Evolutionary conservation across 2,888 invertebrate species (phyloP).

Genomic region (Pheosia gnoma): DNA sequence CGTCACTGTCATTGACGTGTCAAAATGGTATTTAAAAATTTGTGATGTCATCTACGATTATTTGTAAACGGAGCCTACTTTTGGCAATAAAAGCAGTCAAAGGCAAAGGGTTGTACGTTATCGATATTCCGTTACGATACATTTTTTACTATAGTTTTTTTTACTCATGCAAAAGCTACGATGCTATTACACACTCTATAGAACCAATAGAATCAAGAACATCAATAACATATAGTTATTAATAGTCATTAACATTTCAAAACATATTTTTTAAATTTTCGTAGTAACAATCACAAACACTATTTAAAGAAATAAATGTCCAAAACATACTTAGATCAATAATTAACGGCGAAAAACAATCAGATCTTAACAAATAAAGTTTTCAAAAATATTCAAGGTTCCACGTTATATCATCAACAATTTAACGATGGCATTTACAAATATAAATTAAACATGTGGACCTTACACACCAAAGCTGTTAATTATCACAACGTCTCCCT

Average conservation of each 20-base stretch:
- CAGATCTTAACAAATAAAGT: slow-evolving; percentile 59
- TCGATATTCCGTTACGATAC: slow-evolving; percentile 39
- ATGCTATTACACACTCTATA: slow-evolving; percentile 46
- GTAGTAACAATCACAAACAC: slow-evolving; percentile 33
- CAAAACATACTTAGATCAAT: slow-evolving; percentile 3
- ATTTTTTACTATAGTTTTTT: slow-evolving; percentile 21
- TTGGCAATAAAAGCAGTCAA: slow-evolving; percentile 59
- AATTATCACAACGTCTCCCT: slow-evolving; percentile 48
- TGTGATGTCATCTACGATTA: slow-evolving; percentile 18
- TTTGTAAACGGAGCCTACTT: slow-evolving; percentile 28
- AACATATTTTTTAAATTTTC: slow-evolving; percentile 20
- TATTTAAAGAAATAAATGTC: too few species aligned
- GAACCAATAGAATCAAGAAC: slow-evolving; percentile 44
- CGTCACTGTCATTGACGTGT: slow-evolving; percentile 17
- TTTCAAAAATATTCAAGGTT: slow-evolving; percentile 43
- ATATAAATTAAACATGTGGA: slow-evolving; percentile 45
- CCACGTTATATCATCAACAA: slow-evolving; percentile 21
- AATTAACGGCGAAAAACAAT: slow-evolving; percentile 24
- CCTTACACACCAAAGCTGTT: slow-evolving; percentile 57
- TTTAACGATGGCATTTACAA: slow-evolving; percentile 20
- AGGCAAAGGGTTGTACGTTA: slow-evolving; percentile 62
- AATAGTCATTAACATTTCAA: slow-evolving; percentile 21
- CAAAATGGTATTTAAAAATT: slow-evolving; percentile 12
- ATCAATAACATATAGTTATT: slow-evolving; percentile 32
- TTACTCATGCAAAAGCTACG: slow-evolving; percentile 54